Conservation (phyloP, 2,888 invertebrate species). For the Spialia ferax region DNA sequence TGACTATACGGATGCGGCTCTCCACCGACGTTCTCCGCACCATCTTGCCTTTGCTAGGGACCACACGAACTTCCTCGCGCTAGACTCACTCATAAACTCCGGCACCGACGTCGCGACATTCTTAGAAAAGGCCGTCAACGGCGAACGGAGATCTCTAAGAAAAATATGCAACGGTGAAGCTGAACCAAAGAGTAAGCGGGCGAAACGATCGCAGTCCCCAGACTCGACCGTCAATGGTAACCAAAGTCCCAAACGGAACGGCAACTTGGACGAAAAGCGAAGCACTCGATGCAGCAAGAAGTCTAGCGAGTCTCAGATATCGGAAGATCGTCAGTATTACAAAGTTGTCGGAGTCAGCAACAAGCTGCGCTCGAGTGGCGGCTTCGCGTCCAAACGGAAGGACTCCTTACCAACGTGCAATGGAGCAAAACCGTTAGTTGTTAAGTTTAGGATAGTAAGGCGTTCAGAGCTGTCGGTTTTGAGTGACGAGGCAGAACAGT, state of each 20-base stretch:
- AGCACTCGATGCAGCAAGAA: conserved; percentile 71
- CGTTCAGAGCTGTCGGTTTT: conserved; percentile 91
- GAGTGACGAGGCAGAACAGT: conserved; percentile 95
- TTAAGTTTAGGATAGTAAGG: conserved; percentile 91
- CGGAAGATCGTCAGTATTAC: conserved; percentile 86
- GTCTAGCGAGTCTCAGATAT: conserved; percentile 54
- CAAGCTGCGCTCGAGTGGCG: conserved; percentile 88
- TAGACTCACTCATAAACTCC: conserved; percentile 89
- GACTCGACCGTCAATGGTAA: conserved; percentile 62
- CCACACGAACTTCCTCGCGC: conserved; percentile 90
- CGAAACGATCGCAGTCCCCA: conserved; percentile 66
- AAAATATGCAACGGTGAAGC: conserved; percentile 74
- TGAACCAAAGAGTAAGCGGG: conserved; percentile 60
- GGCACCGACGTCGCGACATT: conserved; percentile 90
- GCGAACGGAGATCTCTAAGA: conserved; percentile 71
- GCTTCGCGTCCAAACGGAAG: conserved; percentile 64
- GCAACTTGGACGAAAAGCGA: conserved; percentile 64
- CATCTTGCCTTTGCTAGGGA: conserved; percentile 92
- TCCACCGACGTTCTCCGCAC: conserved; percentile 91
- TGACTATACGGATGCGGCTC: conserved; percentile 89
- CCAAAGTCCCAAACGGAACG: conserved; percentile 67
- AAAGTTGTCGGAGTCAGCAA: conserved; percentile 91
- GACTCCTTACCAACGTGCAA: conserved; percentile 84
- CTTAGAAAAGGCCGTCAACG: conserved; percentile 85
- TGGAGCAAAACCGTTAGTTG: conserved; percentile 87